Conservation (phyloP, 2,797 vertebrate species). For the Anguilla marmorata region DNA sequence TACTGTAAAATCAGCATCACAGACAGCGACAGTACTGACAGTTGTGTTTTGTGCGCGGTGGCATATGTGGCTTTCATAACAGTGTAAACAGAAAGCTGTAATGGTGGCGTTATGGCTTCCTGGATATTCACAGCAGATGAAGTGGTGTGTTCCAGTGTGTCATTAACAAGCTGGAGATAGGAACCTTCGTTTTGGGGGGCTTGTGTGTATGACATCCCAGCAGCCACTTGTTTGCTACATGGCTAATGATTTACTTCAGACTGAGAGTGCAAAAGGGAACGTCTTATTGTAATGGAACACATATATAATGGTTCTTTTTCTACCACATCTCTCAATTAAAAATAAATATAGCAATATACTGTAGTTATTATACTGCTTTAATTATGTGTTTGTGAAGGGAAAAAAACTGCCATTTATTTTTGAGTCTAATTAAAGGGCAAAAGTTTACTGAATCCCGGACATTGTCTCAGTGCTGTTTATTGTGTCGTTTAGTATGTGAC, state of each 20-base stretch:
- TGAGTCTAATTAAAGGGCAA: not conserved
- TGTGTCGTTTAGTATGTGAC: not conserved
- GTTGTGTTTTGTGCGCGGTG: conserved; percentile 1
- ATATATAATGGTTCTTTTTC: not conserved
- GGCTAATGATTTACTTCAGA: not conserved
- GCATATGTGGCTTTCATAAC: conserved; percentile 24
- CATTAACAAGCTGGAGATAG: conserved; percentile 10
- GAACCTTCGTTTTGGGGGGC: not conserved
- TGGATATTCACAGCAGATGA: not conserved
- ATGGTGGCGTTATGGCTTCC: not conserved
- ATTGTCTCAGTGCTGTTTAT: not conserved
- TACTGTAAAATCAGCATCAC: not conserved
- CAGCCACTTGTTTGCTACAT: not conserved
- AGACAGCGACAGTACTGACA: not conserved
- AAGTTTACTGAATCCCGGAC: not conserved
- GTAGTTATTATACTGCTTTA: not conserved
- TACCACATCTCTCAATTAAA: not conserved
- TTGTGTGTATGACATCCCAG: not conserved
- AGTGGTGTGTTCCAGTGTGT: not conserved
- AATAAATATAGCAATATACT: not conserved
- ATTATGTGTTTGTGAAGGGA: not conserved
- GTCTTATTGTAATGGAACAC: not conserved
- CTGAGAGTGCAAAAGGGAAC: not conserved
- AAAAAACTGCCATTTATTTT: not conserved
- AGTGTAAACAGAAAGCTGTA: not conserved